A percentile compares a stretch with the other conserved stretches of the same genome.
These are phyloP conservation scores for Etheostoma cragini DNA, from an alignment of 2,113 vertebrate genomes.

Conservation along the genomic window DNA sequence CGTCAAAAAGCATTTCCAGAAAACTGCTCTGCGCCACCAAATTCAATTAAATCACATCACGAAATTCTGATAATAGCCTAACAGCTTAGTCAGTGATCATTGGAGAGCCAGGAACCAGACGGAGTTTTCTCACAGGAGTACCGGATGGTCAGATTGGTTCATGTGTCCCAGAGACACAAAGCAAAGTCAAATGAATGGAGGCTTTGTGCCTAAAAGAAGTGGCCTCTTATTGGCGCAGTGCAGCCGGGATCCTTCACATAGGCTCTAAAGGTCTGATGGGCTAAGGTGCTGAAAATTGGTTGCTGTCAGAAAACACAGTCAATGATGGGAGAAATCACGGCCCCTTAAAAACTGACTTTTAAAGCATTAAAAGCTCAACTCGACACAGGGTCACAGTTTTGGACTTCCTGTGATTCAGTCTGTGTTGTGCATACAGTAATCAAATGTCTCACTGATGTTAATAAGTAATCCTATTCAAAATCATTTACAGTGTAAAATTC, in stretches of 20 bases:
- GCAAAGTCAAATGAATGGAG: conserved; percentile 75
- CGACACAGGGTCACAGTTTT: conserved; percentile 2
- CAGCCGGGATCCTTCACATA: conserved; percentile 14
- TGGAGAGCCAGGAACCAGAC: neutral
- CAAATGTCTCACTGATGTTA: neutral
- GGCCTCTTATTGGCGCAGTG: conserved; percentile 30
- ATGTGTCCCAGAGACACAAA: conserved; percentile 63
- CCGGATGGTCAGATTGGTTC: conserved; percentile 42
- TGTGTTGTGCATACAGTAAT: neutral
- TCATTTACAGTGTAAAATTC: neutral
- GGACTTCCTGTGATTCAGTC: neutral
- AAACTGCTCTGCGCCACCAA: neutral
- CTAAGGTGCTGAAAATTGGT: conserved; percentile 10
- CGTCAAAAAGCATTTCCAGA: neutral
- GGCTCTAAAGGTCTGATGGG: neutral
- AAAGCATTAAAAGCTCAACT: neutral
- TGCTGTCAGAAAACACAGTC: neutral
- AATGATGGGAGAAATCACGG: neutral
- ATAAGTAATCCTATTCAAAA: neutral
- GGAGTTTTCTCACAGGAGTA: conserved; percentile 19
- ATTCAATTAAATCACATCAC: neutral
- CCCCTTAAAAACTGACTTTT: neutral
- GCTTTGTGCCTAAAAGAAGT: conserved; percentile 72
- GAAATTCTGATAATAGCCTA: neutral
- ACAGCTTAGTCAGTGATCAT: neutral